phyloP scores from a whole-genome alignment of 2,797 vertebrate genomes.

The Alosa sapidissima region DNA sequence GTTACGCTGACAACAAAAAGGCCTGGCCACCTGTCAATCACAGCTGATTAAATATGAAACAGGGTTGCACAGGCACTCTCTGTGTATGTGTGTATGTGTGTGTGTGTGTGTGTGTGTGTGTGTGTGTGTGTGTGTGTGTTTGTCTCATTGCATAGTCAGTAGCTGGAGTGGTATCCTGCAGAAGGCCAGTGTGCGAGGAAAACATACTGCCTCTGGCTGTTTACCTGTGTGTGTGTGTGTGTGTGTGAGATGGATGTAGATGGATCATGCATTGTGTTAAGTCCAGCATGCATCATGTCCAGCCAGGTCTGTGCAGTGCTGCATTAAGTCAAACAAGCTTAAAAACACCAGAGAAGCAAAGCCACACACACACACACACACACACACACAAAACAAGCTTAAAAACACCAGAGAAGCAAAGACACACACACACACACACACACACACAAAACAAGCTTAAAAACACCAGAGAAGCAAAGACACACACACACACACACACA shows the following conservation, averaged over 20 bases:
- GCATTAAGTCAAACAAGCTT: too few relatives aligned
- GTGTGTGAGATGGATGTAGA: background rate
- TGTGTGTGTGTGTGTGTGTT: background rate
- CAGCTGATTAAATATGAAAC: slow-evolving; percentile 13
- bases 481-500: too few relatives aligned
- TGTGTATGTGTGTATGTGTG: background rate
- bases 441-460: too few relatives aligned
- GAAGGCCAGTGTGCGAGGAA: background rate
- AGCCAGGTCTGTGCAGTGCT: too few relatives aligned
- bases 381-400: too few relatives aligned
- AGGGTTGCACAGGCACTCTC: background rate
- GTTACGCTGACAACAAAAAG: background rate
- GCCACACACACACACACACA: too few relatives aligned
- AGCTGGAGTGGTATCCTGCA: slow-evolving; percentile 4
- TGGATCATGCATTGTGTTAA: background rate
- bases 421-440: too few relatives aligned
- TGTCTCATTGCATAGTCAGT: slow-evolving; percentile 10
- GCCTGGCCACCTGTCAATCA: background rate
- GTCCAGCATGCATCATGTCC: too few relatives aligned
- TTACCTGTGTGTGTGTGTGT: background rate
- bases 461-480: too few relatives aligned
- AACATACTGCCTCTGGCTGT: slow-evolving; percentile 7
- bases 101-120: slow-evolving; percentile 1
- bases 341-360: too few relatives aligned
- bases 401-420: too few relatives aligned